A percentile compares a stretch with the other conserved stretches of the same genome.
phyloP scores from a whole-genome alignment of 2,113 vertebrate species.

The Onychostoma macrolepis region DNA sequence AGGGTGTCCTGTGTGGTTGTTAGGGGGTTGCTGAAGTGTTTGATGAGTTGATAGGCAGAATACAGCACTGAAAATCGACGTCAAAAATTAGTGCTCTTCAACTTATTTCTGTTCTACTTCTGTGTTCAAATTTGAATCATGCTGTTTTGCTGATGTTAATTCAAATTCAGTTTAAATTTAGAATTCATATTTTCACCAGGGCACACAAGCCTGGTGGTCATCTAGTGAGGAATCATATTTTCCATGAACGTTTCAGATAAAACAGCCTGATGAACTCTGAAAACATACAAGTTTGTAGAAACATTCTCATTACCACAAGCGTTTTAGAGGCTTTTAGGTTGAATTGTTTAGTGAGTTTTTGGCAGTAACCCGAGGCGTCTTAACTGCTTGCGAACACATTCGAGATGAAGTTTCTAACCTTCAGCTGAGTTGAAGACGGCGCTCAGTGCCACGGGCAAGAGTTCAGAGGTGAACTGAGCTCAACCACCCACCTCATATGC shows the following conservation, averaged over 20 bases:
- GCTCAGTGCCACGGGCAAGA: background rate
- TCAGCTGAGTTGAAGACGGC: background rate
- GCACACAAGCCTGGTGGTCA: background rate
- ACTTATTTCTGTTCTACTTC: background rate
- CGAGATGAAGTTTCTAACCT: background rate
- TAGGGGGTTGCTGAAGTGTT: background rate
- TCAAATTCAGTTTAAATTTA: background rate
- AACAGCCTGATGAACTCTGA: conserved; percentile 3
- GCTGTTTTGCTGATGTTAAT: background rate
- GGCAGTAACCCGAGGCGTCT: conserved; percentile 30
- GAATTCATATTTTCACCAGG: background rate
- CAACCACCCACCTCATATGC: conserved; percentile 21
- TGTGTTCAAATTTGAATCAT: background rate
- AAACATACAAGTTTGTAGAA: conserved; percentile 14
- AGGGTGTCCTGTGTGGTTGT: too few relatives aligned
- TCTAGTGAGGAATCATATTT: background rate
- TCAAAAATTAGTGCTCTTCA: background rate
- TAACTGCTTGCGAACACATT: background rate
- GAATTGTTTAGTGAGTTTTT: conserved; percentile 58
- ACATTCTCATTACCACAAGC: conserved; percentile 46
- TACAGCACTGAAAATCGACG: background rate
- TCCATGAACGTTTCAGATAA: background rate
- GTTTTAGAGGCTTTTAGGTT: conserved; percentile 60
- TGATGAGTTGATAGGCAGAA: background rate
- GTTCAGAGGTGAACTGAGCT: conserved; percentile 27